These are phyloP conservation scores for Etheostoma perlongum DNA, from an alignment of 2,797 vertebrate genomes.

Conservation along the genomic window DNA sequence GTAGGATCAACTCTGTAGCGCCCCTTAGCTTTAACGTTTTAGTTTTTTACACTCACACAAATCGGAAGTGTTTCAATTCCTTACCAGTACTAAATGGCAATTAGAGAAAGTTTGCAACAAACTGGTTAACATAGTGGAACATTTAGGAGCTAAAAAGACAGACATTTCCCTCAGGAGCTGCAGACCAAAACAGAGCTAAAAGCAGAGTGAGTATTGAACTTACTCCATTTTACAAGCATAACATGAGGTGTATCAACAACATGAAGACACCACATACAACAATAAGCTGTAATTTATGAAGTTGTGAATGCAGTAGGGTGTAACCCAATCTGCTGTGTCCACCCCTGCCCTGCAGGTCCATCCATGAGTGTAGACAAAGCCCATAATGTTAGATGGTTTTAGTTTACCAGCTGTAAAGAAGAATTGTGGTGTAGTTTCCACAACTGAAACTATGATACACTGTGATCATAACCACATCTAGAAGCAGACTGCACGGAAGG, in stretches of 20 bases:
- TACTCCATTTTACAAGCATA: not conserved
- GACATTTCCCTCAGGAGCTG: too few species aligned
- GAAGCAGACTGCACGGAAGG: not conserved
- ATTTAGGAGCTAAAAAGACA: not conserved
- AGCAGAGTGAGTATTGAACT: not conserved
- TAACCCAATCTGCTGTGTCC: constrained; percentile 41
- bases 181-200: not conserved
- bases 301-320: constrained; percentile 23
- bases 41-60: not conserved
- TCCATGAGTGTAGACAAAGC: constrained; percentile 41
- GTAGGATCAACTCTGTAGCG: not conserved
- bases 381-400: constrained; percentile 39
- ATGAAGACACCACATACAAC: constrained; percentile 19
- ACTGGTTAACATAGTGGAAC: not conserved
- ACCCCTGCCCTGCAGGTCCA: constrained; percentile 54
- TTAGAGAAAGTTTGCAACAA: not conserved
- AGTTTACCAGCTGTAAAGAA: constrained; percentile 35
- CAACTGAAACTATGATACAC: constrained; percentile 10
- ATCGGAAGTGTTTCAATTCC: not conserved
- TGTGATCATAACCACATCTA: not conserved
- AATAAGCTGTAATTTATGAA: constrained; percentile 15
- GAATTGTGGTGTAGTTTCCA: constrained; percentile 1
- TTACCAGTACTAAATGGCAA: not conserved
- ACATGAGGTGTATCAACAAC: not conserved
- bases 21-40: not conserved